phyloP scores from a whole-genome alignment of 2,888 invertebrate genomes.

The Gymnocheta viridis region DNA sequence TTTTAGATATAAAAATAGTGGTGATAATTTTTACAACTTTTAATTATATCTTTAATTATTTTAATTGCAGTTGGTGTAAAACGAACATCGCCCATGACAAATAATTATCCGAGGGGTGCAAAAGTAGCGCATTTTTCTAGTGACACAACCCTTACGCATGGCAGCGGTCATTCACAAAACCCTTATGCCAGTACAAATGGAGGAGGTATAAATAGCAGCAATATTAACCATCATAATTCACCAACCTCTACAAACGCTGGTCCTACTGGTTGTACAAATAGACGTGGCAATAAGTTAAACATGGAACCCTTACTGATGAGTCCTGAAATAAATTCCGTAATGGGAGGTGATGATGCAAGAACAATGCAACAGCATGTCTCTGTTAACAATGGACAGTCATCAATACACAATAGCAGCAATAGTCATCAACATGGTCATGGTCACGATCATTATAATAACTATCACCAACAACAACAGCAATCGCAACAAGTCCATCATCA shows the following conservation, averaged over 20 bases:
- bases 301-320: constrained; percentile 84
- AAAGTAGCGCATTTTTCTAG: constrained; percentile 81
- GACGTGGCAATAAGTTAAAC: constrained; percentile 71
- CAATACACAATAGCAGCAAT: constrained; percentile 49
- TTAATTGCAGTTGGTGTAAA: constrained; percentile 79
- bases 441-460: constrained; percentile 49
- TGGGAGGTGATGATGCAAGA: constrained; percentile 83
- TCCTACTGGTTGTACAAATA: constrained; percentile 29
- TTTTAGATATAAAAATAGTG: background rate
- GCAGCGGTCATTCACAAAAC: constrained; percentile 65
- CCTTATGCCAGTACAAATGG: constrained; percentile 76
- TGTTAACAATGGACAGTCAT: constrained; percentile 45
- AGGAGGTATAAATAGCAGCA: constrained; percentile 68
- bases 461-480: constrained; percentile 59
- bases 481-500: constrained; percentile 55
- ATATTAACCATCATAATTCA: constrained; percentile 45
- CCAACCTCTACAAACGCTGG: constrained; percentile 45
- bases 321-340: constrained; percentile 87
- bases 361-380: constrained; percentile 74
- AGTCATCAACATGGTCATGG: constrained; percentile 50
- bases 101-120: constrained; percentile 82
- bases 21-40: background rate
- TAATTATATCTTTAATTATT: background rate
- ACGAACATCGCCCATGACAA: constrained; percentile 83
- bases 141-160: constrained; percentile 63